phyloP scores from a whole-genome alignment of 2,888 invertebrate species.

The Mesorhabditis belari region DNA sequence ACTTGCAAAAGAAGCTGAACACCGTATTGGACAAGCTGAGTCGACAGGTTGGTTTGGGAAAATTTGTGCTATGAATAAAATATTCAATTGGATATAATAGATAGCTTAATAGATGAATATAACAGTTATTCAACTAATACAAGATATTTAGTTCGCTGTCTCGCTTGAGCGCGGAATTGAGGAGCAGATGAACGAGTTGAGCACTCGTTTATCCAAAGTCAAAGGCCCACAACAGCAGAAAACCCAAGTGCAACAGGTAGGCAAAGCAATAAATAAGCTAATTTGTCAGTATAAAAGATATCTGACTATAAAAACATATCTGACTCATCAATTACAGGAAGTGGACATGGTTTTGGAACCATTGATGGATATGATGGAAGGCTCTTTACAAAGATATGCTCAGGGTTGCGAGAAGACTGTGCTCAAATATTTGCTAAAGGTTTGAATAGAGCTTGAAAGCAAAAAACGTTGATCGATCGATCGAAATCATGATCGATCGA shows the following conservation, averaged over 20 bases:
- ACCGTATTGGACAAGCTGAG: conserved; percentile 89
- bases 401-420: conserved; percentile 98
- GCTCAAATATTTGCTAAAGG: conserved; percentile 86
- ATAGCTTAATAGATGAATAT: not conserved
- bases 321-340: conserved; percentile 59
- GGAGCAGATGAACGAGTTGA: conserved; percentile 83
- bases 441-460: conserved; percentile 13
- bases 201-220: conserved; percentile 79
- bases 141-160: conserved; percentile 39
- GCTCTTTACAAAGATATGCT: conserved; percentile 65
- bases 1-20: conserved; percentile 88
- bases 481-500: too few species aligned
- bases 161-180: conserved; percentile 88
- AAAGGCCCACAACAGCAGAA: conserved; percentile 74
- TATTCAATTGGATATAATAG: not conserved
- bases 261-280: conserved; percentile 42
- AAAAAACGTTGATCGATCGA: too few species aligned
- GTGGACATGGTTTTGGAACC: conserved; percentile 88
- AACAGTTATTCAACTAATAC: not conserved
- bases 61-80: not conserved
- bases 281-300: not conserved
- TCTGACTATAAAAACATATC: not conserved
- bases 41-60: conserved; percentile 54
- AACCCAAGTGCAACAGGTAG: conserved; percentile 70
- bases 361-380: conserved; percentile 78